A percentile compares a stretch with the other conserved stretches of the same genome.
Evolutionary conservation across 2,888 invertebrate genomes (phyloP).

Genomic region (Eupithecia insigniata): DNA sequence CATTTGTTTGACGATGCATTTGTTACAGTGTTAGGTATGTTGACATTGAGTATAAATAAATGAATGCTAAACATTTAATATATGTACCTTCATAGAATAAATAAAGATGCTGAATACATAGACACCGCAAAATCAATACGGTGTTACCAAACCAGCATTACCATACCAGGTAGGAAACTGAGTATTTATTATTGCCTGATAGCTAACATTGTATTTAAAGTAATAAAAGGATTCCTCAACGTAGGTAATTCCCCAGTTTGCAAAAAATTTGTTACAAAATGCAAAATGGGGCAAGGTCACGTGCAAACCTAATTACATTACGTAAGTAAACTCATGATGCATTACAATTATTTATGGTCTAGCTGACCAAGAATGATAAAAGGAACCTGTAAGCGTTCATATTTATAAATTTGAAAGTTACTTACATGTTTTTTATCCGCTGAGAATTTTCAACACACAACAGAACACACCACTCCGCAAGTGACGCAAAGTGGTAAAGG

Average conservation of each 20-base stretch:
- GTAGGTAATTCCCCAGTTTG: not conserved
- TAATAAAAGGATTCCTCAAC: not conserved
- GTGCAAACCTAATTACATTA: slow-evolving; percentile 79
- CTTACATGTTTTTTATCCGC: slow-evolving; percentile 81
- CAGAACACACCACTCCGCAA: slow-evolving; percentile 76
- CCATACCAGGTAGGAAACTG: not conserved
- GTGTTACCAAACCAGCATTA: not conserved
- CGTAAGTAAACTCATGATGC: slow-evolving; percentile 68
- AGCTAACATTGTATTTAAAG: not conserved
- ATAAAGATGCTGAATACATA: not conserved
- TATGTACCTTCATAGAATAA: not conserved
- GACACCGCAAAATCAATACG: not conserved
- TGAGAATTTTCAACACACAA: slow-evolving; percentile 70
- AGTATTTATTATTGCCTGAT: too few relatives aligned
- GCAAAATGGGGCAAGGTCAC: slow-evolving; percentile 76
- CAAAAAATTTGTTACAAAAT: not conserved
- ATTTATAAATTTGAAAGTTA: slow-evolving; percentile 40
- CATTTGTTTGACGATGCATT: slow-evolving; percentile 30
- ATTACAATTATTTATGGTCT: not conserved
- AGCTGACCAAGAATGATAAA: not conserved
- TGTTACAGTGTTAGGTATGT: not conserved
- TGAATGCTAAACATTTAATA: not conserved
- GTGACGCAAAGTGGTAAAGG: slow-evolving; percentile 80
- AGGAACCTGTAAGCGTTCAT: not conserved
- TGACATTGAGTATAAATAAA: not conserved